Evolutionary conservation across 2,113 vertebrate species (phyloP).

Genomic region (Crotophaga sulcirostris): DNA sequence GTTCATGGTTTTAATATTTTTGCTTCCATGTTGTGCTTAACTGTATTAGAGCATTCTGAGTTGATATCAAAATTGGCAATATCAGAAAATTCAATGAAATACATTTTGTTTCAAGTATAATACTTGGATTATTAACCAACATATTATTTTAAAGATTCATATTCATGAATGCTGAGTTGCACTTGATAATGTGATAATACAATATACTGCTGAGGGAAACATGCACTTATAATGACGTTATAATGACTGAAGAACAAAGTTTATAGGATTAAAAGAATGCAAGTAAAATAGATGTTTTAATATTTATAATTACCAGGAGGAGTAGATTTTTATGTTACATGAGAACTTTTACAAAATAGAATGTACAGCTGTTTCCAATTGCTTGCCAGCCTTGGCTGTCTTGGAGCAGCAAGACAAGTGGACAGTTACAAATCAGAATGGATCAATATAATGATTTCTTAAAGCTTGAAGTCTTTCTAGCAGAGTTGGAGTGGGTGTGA

Average conservation of each 20-base stretch:
- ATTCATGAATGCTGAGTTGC: neutral
- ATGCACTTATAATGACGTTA: neutral
- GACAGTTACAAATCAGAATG: neutral
- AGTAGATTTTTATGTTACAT: slow-evolving; percentile 24
- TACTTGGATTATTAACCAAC: neutral
- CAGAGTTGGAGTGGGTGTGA: neutral
- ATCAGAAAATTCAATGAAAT: neutral
- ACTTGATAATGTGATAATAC: neutral
- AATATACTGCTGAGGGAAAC: neutral
- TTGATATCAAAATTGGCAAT: neutral
- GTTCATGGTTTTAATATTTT: neutral
- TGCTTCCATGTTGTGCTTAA: neutral
- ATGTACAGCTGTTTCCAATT: neutral
- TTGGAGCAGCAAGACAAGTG: neutral
- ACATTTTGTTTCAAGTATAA: neutral
- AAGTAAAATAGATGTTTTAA: slow-evolving; percentile 18
- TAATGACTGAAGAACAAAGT: neutral
- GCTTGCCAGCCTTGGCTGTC: neutral
- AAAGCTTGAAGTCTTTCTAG: neutral
- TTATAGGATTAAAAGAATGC: neutral
- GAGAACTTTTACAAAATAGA: neutral
- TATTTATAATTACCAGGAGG: slow-evolving; percentile 10
- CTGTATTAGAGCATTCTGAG: neutral
- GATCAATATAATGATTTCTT: neutral
- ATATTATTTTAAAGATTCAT: neutral